Base-by-base conservation (phyloP, 2,888 invertebrate genomes). In the Pyrgus malvae region DNA sequence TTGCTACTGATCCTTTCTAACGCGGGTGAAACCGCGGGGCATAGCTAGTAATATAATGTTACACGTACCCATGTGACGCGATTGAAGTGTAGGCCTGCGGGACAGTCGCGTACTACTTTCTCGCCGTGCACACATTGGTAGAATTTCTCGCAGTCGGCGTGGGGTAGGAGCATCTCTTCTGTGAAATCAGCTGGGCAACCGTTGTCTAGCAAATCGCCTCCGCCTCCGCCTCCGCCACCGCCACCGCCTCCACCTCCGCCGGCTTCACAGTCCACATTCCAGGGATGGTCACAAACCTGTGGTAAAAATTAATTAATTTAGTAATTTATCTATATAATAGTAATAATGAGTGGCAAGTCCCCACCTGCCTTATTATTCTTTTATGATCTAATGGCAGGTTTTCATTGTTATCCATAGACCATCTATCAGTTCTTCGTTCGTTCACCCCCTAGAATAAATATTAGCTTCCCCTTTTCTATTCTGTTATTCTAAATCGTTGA, bases 71-170 rank as follows among this genome's bases (percentile, higher is more conserved):
- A 38, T 17, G 12, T 8, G 8, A 21, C 35, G 5, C 68, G 58
- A 19, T 69, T 71, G 63, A 72, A 74, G 42, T 70, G 62, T 0
- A 62, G 49, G 0, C 69, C 72, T 3, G 60, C 12, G 0, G 59
- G 48, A 29, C 74, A 74, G 0, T 48, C 11, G 0, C 60, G 51
- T 16, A 48, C 56, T 0, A 67, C 59, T 17, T 57, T 59, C 11
- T 64, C 56, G 12, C 74, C 76, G 12, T 57, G 53, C 1, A 64
- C 60, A 55, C 77, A 78, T 31, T 70, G 66, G 59, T 74, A 77
- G 64, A 70, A 78, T 45, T 68, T 66, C 16, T 48, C 38, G 46
- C 77, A 78, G 12, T 68, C 58, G 0, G 69, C 66, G 35, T 76
- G 72, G 0, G 76, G 72, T 9, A 76, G 45, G 0, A 75, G 62